phyloP scores from a whole-genome alignment of 2,888 invertebrate genomes.

The Hirtodrosophila histrioides region DNA sequence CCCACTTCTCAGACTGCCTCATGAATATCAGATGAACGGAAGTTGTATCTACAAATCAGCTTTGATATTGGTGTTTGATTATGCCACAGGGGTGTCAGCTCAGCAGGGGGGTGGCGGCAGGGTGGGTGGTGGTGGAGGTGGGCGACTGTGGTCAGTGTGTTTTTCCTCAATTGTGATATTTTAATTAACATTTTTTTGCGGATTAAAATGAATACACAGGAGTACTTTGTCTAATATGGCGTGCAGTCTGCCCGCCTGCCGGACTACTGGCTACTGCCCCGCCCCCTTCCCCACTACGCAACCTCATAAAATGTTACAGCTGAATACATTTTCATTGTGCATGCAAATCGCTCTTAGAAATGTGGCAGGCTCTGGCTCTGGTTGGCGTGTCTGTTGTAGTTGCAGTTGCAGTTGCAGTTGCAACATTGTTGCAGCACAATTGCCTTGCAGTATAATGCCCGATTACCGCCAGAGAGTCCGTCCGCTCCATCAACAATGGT shows the following conservation, averaged over 20 bases:
- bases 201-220: slow-evolving; percentile 37
- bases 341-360: slow-evolving; percentile 48
- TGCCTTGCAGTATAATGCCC: slow-evolving; percentile 63
- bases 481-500: slow-evolving; percentile 6
- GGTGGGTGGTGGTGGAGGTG: too few species aligned
- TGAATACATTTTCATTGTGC: slow-evolving; percentile 69
- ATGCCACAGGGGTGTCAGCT: slow-evolving; percentile 23
- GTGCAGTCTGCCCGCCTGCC: slow-evolving; percentile 41
- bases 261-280: slow-evolving; percentile 16
- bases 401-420: slow-evolving; percentile 35
- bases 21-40: slow-evolving; percentile 68
- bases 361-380: slow-evolving; percentile 9
- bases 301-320: slow-evolving; percentile 52
- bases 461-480: slow-evolving; percentile 40
- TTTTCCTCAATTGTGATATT: slow-evolving; percentile 46
- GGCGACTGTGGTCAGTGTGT: slow-evolving; percentile 2
- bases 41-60: slow-evolving; percentile 52
- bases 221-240: slow-evolving; percentile 19
- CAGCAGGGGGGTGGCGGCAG: background rate
- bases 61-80: slow-evolving; percentile 73
- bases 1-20: slow-evolving; percentile 39
- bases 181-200: slow-evolving; percentile 66
- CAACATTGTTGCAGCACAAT: slow-evolving; percentile 65
- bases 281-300: background rate
- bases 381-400: slow-evolving; percentile 21